A percentile compares a stretch with the other conserved stretches of the same genome.
Conservation (phyloP, 2,797 vertebrate genomes). For the Artibeus jamaicensis region DNA sequence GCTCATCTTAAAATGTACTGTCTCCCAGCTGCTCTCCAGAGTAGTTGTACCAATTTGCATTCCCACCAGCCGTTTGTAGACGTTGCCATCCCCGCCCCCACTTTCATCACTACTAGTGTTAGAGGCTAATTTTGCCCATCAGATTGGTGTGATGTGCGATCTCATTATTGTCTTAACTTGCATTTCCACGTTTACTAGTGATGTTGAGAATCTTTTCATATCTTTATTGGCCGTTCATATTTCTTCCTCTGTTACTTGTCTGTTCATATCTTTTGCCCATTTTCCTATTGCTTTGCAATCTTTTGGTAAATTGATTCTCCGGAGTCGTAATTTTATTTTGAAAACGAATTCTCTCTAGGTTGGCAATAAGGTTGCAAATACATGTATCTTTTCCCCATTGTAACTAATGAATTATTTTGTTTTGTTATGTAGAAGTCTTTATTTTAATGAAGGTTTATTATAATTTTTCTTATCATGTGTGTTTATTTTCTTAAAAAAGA, state of each 20-base stretch:
- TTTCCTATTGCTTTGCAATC: not conserved
- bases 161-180: not conserved
- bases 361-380: not conserved
- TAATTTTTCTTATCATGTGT: not conserved
- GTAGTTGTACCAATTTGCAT: not conserved
- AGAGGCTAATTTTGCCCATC: not conserved
- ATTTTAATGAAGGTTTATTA: not conserved
- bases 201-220: not conserved
- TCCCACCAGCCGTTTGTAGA: not conserved
- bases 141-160: not conserved
- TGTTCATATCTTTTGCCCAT: not conserved
- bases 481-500: not conserved
- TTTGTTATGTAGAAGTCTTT: not conserved
- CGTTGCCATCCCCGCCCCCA: too few relatives aligned
- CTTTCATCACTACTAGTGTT: not conserved
- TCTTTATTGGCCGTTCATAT: not conserved
- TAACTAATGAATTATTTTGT: not conserved
- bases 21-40: constrained; percentile 28
- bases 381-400: not conserved
- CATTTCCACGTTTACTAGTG: not conserved
- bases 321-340: not conserved
- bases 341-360: not conserved
- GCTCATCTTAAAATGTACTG: not conserved
- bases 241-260: not conserved
- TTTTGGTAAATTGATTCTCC: not conserved